A percentile compares a stretch with the other conserved stretches of the same genome.
phyloP scores from a whole-genome alignment of 2,888 invertebrate genomes.

The Trichogramma evanescens region DNA sequence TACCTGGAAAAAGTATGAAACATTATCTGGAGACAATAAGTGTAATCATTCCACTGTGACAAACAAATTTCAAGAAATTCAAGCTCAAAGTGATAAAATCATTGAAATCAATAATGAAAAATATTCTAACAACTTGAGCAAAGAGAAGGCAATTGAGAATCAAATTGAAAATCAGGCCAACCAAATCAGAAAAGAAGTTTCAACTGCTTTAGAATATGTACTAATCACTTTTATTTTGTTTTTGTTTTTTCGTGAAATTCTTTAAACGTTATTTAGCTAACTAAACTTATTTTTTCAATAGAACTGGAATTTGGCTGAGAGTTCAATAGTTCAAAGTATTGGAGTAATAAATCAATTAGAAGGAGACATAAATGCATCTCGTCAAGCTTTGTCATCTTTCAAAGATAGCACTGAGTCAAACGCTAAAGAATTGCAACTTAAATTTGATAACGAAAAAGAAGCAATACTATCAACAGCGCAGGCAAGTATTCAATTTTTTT shows the following conservation, averaged over 20 bases:
- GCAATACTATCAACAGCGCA: constrained; percentile 25
- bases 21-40: constrained; percentile 19
- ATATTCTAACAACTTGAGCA: constrained; percentile 21
- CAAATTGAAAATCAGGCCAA: constrained; percentile 26
- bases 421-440: constrained; percentile 26
- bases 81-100: constrained; percentile 22
- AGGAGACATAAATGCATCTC: constrained; percentile 26
- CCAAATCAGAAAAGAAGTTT: constrained; percentile 27
- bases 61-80: constrained; percentile 24
- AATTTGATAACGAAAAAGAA: constrained; percentile 28
- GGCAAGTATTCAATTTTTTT: constrained; percentile 25
- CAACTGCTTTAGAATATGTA: constrained; percentile 31
- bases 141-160: constrained; percentile 26
- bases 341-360: constrained; percentile 31
- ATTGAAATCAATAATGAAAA: constrained; percentile 21
- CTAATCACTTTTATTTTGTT: not conserved
- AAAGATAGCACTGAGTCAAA: constrained; percentile 26
- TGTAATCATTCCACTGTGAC: constrained; percentile 22
- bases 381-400: constrained; percentile 26
- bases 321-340: constrained; percentile 25
- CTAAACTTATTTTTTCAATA: constrained; percentile 13
- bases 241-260: not conserved
- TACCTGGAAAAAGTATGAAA: constrained; percentile 20
- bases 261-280: not conserved
- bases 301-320: constrained; percentile 30